phyloP scores from a whole-genome alignment of 2,797 vertebrate genomes.

The Cossypha heuglini region DNA sequence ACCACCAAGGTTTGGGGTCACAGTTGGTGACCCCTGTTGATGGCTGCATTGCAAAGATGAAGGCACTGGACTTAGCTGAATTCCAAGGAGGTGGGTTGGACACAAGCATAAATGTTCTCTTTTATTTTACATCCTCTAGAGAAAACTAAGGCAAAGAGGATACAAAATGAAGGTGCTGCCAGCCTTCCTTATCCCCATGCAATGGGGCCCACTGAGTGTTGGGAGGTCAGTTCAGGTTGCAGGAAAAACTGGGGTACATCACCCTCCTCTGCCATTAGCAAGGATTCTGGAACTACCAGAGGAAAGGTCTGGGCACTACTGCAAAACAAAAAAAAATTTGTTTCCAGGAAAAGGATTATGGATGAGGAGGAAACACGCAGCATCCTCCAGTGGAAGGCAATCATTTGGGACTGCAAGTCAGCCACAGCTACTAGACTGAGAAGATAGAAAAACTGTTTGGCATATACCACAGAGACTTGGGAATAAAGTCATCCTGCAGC shows the following conservation, averaged over 20 bases:
- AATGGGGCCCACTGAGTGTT: not conserved
- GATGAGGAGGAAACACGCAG: not conserved
- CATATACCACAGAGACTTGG: not conserved
- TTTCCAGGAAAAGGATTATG: not conserved
- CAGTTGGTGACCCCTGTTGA: not conserved
- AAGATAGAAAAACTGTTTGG: not conserved
- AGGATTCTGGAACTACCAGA: not conserved
- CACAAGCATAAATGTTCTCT: not conserved
- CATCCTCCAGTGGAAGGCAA: not conserved
- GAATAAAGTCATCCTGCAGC: not conserved
- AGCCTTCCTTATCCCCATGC: not conserved
- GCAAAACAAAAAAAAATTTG: not conserved
- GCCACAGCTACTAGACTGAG: not conserved
- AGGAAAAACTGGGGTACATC: not conserved
- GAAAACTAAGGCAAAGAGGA: not conserved
- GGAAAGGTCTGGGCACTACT: not conserved
- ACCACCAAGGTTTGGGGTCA: not conserved
- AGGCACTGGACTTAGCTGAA: not conserved
- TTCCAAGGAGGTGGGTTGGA: fast-evolving
- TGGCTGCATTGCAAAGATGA: not conserved
- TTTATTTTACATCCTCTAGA: not conserved
- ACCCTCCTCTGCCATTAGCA: not conserved
- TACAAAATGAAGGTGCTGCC: not conserved
- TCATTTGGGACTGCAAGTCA: not conserved
- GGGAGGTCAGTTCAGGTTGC: fast-evolving